Evolutionary conservation across 2,888 invertebrate species (phyloP).

Genomic region (Polia nebulosa): DNA sequence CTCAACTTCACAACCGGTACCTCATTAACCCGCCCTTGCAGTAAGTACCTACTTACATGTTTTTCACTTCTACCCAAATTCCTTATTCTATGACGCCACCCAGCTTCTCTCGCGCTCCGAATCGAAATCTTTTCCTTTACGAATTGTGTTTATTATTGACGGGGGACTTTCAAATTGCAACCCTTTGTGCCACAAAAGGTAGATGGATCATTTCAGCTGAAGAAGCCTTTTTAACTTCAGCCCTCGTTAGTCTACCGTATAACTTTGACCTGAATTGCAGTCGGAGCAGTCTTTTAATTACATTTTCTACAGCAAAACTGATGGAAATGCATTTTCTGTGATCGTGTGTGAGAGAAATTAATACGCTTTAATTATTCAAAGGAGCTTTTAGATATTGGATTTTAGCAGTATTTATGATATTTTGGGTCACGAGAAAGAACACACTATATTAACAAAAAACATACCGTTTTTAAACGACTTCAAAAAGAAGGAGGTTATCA

Average conservation of each 20-base stretch:
- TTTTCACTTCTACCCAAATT: not conserved
- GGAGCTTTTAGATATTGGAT: conserved; percentile 15
- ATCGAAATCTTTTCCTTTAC: conserved; percentile 46
- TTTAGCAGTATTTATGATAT: not conserved
- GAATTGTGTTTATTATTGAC: conserved; percentile 57
- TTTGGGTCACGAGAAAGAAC: not conserved
- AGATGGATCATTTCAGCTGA: conserved; percentile 53
- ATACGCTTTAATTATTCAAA: conserved; percentile 51
- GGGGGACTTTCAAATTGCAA: conserved; percentile 53
- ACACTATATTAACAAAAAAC: no score
- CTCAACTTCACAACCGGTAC: no score
- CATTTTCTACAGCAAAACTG: conserved; percentile 42
- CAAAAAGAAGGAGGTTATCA: no score
- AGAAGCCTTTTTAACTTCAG: conserved; percentile 46
- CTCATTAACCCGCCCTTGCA: no score
- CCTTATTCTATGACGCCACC: not conserved
- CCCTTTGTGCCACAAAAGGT: conserved; percentile 51
- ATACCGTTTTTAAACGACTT: no score
- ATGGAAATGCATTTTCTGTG: conserved; percentile 47
- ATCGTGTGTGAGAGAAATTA: conserved; percentile 46
- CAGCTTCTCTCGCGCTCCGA: not conserved
- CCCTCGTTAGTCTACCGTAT: conserved; percentile 52
- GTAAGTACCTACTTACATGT: no score
- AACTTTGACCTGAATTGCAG: conserved; percentile 37
- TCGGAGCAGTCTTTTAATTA: conserved; percentile 51